A percentile compares a stretch with the other conserved stretches of the same genome.
Evolutionary conservation across 2,113 vertebrate species (phyloP).

Genomic region (Larimichthys crocea): DNA sequence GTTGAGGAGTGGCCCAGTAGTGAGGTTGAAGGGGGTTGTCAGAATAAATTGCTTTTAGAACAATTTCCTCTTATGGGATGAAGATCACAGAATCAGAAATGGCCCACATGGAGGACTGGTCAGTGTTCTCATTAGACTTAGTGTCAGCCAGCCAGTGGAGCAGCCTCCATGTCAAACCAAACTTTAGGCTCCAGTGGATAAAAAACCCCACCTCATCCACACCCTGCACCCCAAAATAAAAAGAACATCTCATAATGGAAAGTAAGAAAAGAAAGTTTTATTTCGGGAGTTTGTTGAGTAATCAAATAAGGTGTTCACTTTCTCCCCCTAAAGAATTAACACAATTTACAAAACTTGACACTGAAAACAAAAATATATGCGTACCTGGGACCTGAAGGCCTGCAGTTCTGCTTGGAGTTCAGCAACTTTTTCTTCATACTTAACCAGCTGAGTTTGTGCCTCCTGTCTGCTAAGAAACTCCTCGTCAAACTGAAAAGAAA

Average conservation of each 20-base stretch:
- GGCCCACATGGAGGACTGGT: slow-evolving; percentile 67
- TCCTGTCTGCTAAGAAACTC: slow-evolving; percentile 94
- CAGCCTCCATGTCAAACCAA: slow-evolving; percentile 63
- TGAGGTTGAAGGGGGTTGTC: slow-evolving; percentile 69
- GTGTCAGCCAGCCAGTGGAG: slow-evolving; percentile 70
- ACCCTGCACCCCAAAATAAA: slow-evolving; percentile 31
- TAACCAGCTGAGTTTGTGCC: slow-evolving; percentile 89
- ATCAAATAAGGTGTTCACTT: slow-evolving; percentile 9
- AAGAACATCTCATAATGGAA: slow-evolving; percentile 44
- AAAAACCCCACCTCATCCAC: slow-evolving; percentile 4
- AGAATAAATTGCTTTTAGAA: slow-evolving; percentile 82
- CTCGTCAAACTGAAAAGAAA: slow-evolving; percentile 90
- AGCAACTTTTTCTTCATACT: slow-evolving; percentile 90
- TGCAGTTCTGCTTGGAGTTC: slow-evolving; percentile 91
- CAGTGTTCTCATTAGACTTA: slow-evolving; percentile 79
- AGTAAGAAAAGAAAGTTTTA: slow-evolving; percentile 43
- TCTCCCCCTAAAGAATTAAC: neutral
- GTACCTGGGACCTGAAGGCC: slow-evolving; percentile 92
- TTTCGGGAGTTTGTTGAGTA: slow-evolving; percentile 1
- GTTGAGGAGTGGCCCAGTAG: slow-evolving; percentile 16
- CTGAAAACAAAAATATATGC: neutral
- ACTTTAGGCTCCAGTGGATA: slow-evolving; percentile 61
- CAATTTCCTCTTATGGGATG: slow-evolving; percentile 76
- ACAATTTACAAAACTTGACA: neutral
- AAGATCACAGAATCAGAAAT: slow-evolving; percentile 78